Conservation (phyloP, 2,797 vertebrate genomes). For the Acomys russatus region DNA sequence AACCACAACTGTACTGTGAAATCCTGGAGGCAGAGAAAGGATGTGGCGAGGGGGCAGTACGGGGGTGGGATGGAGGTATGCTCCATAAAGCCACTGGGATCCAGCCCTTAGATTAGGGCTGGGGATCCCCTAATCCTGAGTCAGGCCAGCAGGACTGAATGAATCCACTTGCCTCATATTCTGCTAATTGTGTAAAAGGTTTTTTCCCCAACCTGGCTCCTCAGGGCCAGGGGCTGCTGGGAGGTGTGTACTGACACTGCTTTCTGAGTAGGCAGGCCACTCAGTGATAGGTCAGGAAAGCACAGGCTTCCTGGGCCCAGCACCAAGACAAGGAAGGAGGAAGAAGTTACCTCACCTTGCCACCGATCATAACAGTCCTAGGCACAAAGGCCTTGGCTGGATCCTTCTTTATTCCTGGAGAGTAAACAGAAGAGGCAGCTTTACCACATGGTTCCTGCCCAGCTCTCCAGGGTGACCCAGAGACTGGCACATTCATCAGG, state of each 20-base stretch:
- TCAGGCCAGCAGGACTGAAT: not conserved
- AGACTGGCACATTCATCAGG: not conserved
- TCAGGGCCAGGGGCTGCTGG: not conserved
- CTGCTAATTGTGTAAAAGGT: not conserved
- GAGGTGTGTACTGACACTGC: not conserved
- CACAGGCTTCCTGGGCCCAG: not conserved
- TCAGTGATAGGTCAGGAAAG: not conserved
- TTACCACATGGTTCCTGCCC: not conserved
- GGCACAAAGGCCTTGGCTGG: conserved; percentile 92
- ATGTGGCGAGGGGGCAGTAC: no score
- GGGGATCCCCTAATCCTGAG: not conserved
- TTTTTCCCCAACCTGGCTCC: not conserved
- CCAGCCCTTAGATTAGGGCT: not conserved
- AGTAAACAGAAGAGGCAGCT: conserved; percentile 38
- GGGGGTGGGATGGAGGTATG: not conserved
- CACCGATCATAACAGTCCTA: conserved; percentile 94
- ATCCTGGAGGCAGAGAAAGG: not conserved
- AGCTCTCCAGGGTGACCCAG: not conserved
- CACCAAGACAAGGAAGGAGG: not conserved
- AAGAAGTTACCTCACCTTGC: conserved; percentile 89
- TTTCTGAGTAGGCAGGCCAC: not conserved
- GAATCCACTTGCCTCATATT: not conserved
- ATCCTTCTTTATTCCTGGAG: conserved; percentile 92
- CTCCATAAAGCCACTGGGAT: not conserved
- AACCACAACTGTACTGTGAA: not conserved